Conservation (phyloP, 2,888 invertebrate species). For the Maniola hyperantus region DNA sequence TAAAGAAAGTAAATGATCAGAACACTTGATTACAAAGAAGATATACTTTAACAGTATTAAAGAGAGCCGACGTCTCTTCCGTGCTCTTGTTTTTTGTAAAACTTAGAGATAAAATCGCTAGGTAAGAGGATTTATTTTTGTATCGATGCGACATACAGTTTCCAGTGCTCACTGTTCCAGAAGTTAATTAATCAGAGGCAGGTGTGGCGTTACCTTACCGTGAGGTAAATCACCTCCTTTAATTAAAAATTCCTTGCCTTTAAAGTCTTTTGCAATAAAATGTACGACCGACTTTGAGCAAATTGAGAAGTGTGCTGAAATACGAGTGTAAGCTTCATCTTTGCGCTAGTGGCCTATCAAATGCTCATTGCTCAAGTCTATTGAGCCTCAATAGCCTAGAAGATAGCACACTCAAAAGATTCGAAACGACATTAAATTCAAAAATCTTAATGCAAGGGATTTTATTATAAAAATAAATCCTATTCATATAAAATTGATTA, state of each 20-base stretch:
- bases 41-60: too few species aligned
- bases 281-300: not conserved
- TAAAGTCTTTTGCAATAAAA: constrained; percentile 22
- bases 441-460: too few species aligned
- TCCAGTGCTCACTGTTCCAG: constrained; percentile 59
- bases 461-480: too few species aligned
- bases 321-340: not conserved
- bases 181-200: constrained; percentile 64
- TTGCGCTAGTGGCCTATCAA: too few species aligned
- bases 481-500: too few species aligned
- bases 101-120: not conserved
- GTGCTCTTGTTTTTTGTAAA: not conserved
- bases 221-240: constrained; percentile 33
- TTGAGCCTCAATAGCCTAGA: too few species aligned
- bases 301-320: not conserved
- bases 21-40: too few species aligned
- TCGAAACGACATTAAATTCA: too few species aligned
- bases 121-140: constrained; percentile 18
- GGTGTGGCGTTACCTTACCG: constrained; percentile 33
- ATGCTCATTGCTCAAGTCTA: too few species aligned
- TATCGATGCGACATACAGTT: constrained; percentile 46
- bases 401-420: too few species aligned
- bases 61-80: too few species aligned
- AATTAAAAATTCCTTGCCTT: constrained; percentile 36
- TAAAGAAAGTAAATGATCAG: too few species aligned